These are phyloP conservation scores for Moxostoma hubbsi DNA, from an alignment of 2,797 vertebrate species.

Conservation along the genomic window DNA sequence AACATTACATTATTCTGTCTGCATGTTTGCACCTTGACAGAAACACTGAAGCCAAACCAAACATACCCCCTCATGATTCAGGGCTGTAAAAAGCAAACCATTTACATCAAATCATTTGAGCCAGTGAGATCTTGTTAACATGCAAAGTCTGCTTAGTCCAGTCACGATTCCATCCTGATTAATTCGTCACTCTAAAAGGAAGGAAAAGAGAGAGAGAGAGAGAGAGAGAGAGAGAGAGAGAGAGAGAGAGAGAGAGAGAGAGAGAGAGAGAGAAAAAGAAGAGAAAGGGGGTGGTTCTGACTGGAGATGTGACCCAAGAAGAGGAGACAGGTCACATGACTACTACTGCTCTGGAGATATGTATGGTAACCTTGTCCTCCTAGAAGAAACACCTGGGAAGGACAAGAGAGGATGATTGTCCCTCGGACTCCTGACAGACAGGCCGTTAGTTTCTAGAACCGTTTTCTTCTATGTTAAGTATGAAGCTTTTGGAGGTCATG, in stretches of 20 bases:
- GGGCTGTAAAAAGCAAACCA: slow-evolving; percentile 19
- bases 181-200: slow-evolving; percentile 38
- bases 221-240: neutral
- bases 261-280: neutral
- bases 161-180: slow-evolving; percentile 38
- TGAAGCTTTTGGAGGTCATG: slow-evolving; percentile 28
- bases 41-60: slow-evolving; percentile 16
- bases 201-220: neutral
- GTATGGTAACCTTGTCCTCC: slow-evolving; percentile 6
- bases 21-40: neutral
- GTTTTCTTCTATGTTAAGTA: slow-evolving; percentile 25
- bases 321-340: neutral
- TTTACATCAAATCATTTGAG: slow-evolving; percentile 12
- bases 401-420: slow-evolving; percentile 16
- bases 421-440: slow-evolving; percentile 26
- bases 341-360: neutral
- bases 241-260: neutral
- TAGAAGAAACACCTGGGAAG: slow-evolving; percentile 21
- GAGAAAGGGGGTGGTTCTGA: neutral
- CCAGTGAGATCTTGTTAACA: slow-evolving; percentile 21
- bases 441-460: slow-evolving; percentile 17
- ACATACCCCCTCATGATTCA: slow-evolving; percentile 16
- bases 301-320: neutral
- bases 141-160: slow-evolving; percentile 28
- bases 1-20: slow-evolving; percentile 31